These are phyloP conservation scores for Eospalax fontanierii DNA, from an alignment of 2,797 vertebrate species.

Conservation along the genomic window DNA sequence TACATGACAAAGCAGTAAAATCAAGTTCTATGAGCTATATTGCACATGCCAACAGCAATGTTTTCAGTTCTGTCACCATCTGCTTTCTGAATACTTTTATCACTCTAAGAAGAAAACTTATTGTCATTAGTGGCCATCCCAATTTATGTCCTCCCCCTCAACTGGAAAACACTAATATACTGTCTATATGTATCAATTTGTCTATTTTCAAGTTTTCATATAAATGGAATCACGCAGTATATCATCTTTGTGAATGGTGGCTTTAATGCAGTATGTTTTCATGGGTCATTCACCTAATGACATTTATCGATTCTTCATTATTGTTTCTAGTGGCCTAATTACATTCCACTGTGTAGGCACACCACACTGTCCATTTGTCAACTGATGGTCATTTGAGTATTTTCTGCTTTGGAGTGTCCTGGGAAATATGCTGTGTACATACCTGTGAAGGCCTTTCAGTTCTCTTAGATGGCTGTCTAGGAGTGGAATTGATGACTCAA, in stretches of 20 bases:
- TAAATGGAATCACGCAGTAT: not conserved
- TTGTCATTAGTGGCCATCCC: not conserved
- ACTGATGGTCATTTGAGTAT: not conserved
- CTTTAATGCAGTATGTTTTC: not conserved
- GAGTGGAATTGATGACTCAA: not conserved
- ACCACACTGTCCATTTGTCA: not conserved
- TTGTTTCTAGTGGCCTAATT: not conserved
- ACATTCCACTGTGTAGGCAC: not conserved
- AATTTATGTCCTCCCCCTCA: not conserved
- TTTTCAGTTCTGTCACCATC: not conserved
- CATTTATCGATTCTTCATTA: not conserved
- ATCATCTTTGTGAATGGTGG: not conserved
- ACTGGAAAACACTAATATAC: not conserved
- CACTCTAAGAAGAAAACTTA: not conserved
- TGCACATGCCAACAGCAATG: not conserved
- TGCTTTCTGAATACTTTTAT: conserved; percentile 35
- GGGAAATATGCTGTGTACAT: not conserved
- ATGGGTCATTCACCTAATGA: not conserved
- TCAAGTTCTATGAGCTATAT: not conserved
- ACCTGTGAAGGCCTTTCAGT: not conserved
- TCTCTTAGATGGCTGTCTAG: not conserved
- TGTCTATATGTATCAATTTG: not conserved
- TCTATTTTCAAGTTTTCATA: not conserved
- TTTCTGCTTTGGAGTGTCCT: not conserved
- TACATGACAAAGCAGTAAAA: not conserved